phyloP scores from a whole-genome alignment of 1,140 invertebrate genomes.

The Mizuhopecten yessoensis region DNA sequence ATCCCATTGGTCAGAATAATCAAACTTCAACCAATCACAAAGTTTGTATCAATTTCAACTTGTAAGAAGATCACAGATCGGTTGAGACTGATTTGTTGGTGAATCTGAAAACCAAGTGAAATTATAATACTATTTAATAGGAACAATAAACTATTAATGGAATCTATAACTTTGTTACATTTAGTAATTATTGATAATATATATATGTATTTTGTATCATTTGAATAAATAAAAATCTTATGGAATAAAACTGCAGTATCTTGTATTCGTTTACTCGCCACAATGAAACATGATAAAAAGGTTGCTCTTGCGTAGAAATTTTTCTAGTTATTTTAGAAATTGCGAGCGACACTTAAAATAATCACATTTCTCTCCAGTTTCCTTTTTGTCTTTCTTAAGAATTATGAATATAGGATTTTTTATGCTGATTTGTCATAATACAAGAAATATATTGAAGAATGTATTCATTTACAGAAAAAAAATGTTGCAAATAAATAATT shows the following conservation, averaged over 20 bases:
- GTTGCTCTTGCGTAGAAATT: not conserved
- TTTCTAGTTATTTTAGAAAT: not conserved
- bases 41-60: not conserved
- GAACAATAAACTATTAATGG: not conserved
- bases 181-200: not conserved
- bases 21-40: not conserved
- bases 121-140: not conserved
- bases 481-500: too few species aligned
- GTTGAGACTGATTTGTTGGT: not conserved
- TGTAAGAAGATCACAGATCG: not conserved
- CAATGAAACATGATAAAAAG: too few species aligned
- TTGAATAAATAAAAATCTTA: constrained; percentile 21
- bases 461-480: too few species aligned
- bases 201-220: not conserved
- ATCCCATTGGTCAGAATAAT: not conserved
- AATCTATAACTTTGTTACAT: constrained; percentile 7
- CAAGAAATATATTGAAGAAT: too few species aligned
- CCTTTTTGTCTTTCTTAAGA: not conserved
- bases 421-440: too few species aligned
- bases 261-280: not conserved
- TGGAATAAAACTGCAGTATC: not conserved
- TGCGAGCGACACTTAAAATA: not conserved
- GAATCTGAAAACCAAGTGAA: constrained; percentile 15
- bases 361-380: not conserved
- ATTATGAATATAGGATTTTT: too few species aligned